Evolutionary conservation across 2,888 invertebrate genomes (phyloP).

Genomic region (Hypercompe scribonia): DNA sequence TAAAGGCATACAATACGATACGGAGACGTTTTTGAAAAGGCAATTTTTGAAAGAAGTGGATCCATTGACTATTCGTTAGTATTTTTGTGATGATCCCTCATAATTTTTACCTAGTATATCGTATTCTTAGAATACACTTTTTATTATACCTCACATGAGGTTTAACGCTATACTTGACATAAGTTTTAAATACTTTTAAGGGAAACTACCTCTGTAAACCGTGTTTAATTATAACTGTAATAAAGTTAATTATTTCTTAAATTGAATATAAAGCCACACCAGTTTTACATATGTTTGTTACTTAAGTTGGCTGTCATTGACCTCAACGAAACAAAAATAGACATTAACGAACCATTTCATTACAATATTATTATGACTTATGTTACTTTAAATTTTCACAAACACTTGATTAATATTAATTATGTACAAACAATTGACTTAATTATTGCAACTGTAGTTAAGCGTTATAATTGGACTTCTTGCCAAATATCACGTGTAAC

Average conservation of each 20-base stretch:
- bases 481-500: background rate
- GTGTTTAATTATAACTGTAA: background rate
- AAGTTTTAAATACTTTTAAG: background rate
- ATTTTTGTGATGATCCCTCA: background rate
- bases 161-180: background rate
- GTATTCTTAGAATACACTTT: background rate
- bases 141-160: background rate
- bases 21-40: constrained; percentile 64
- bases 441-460: background rate
- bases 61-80: constrained; percentile 37
- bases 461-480: background rate
- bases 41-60: constrained; percentile 69
- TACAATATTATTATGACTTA: constrained; percentile 8
- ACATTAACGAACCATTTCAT: background rate
- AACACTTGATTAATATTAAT: background rate
- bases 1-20: constrained; percentile 64
- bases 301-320: background rate
- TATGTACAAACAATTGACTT: background rate
- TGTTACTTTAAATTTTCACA: background rate
- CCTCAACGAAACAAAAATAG: background rate
- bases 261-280: background rate
- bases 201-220: background rate
- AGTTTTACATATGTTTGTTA: background rate
- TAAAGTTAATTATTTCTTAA: background rate
- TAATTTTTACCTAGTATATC: background rate